Conservation (phyloP, 2,888 invertebrate species). For the Epiblema foenella region DNA sequence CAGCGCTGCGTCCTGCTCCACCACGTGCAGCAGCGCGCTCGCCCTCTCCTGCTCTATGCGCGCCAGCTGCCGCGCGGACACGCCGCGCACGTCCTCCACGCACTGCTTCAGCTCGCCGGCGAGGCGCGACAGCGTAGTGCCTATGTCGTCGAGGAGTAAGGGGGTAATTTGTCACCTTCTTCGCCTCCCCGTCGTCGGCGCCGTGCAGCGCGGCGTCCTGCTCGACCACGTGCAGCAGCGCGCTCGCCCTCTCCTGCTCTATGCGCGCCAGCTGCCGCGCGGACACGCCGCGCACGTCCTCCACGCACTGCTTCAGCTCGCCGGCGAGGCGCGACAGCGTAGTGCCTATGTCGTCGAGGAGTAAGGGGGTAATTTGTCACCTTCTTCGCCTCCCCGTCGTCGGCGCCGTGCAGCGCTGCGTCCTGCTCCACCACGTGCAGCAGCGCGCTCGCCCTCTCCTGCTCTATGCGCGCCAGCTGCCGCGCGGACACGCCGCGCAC, state of each 20-base stretch:
- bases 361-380: too few species aligned
- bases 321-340: constrained; percentile 88
- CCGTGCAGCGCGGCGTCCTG: constrained; percentile 80
- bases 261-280: constrained; percentile 86
- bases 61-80: too few species aligned
- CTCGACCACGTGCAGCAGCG: constrained; percentile 87
- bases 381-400: constrained; percentile 90
- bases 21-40: too few species aligned
- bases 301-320: constrained; percentile 89
- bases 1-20: too few species aligned
- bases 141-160: too few species aligned
- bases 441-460: constrained; percentile 88
- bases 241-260: constrained; percentile 87
- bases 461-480: constrained; percentile 85
- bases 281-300: constrained; percentile 89
- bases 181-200: constrained; percentile 87
- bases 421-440: constrained; percentile 88
- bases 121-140: too few species aligned
- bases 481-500: constrained; percentile 87
- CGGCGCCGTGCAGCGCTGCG: constrained; percentile 72
- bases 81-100: too few species aligned
- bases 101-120: too few species aligned
- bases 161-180: too few species aligned
- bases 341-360: constrained; percentile 89
- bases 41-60: too few species aligned